A percentile compares a stretch with the other conserved stretches of the same genome.
These are phyloP conservation scores for Philypnodon macrostomus DNA, from an alignment of 2,797 vertebrate genomes.

Conservation along the genomic window DNA sequence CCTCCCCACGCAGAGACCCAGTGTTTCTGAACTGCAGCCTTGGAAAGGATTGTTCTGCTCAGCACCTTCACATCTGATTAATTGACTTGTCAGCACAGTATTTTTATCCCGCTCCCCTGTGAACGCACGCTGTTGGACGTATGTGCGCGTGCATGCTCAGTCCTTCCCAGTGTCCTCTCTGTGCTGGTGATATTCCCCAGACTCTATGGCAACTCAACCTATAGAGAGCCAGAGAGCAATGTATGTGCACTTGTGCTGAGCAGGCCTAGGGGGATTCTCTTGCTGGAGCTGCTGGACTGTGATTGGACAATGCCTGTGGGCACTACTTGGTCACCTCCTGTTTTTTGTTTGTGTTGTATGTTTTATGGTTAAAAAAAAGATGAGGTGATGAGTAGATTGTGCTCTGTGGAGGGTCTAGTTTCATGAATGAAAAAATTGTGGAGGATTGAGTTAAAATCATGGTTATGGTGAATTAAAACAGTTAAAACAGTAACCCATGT, in stretches of 20 bases:
- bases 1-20: conserved; percentile 24
- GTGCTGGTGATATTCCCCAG: conserved; percentile 60
- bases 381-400: background rate
- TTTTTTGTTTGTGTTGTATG: conserved; percentile 11
- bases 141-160: conserved; percentile 45
- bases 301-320: conserved; percentile 49
- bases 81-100: conserved; percentile 87
- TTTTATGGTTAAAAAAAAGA: background rate
- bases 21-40: conserved; percentile 71
- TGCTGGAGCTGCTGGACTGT: conserved; percentile 36
- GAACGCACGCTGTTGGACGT: conserved; percentile 38
- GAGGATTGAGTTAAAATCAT: too few relatives aligned
- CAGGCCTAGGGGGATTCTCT: conserved; percentile 53
- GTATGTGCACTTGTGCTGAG: conserved; percentile 31
- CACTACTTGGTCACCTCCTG: conserved; percentile 52
- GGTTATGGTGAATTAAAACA: too few relatives aligned
- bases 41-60: conserved; percentile 79
- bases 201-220: conserved; percentile 48
- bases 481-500: too few relatives aligned
- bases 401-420: background rate
- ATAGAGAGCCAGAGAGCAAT: conserved; percentile 15
- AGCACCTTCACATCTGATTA: conserved; percentile 86
- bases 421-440: conserved; percentile 1
- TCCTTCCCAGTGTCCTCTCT: conserved; percentile 80
- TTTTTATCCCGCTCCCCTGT: conserved; percentile 82